These are phyloP conservation scores for Rynchops niger DNA, from an alignment of 2,113 vertebrate genomes.

Conservation along the genomic window DNA sequence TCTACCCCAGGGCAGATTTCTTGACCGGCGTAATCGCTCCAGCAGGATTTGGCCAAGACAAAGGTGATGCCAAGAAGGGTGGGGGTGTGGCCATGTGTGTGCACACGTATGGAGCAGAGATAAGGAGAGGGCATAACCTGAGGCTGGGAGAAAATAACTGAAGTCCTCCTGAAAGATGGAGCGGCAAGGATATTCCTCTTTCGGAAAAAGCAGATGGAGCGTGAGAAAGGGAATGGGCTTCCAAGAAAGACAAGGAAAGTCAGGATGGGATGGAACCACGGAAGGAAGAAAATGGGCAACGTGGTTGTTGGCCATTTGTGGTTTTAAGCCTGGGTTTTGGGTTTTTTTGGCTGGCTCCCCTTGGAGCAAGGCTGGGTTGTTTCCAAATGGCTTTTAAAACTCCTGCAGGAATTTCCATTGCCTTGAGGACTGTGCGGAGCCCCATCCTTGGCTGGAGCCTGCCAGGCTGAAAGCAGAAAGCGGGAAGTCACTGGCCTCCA, in stretches of 20 bases:
- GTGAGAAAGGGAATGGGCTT: neutral
- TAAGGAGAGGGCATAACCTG: neutral
- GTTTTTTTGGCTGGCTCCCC: neutral
- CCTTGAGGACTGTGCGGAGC: neutral
- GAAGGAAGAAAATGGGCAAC: neutral
- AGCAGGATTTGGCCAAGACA: neutral
- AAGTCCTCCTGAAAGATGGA: neutral
- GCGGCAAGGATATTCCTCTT: neutral
- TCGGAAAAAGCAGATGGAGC: neutral
- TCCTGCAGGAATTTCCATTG: neutral
- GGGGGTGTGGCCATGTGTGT: fast-evolving
- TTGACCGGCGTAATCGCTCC: neutral
- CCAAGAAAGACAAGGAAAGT: neutral
- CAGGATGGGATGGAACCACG: fast-evolving
- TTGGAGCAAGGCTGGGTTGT: neutral
- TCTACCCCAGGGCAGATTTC: neutral
- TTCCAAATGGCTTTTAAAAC: neutral
- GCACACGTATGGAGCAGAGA: fast-evolving
- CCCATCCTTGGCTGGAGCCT: neutral
- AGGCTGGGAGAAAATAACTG: neutral
- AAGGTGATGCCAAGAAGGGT: neutral
- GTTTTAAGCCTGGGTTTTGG: neutral
- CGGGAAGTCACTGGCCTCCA: neutral
- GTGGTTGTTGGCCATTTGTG: neutral
- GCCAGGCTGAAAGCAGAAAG: neutral